Percentiles rank a stretch among this genome's conserved stretches.
Evolutionary conservation across 1,140 invertebrate species (phyloP).

Genomic region (Cotesia glomerata): DNA sequence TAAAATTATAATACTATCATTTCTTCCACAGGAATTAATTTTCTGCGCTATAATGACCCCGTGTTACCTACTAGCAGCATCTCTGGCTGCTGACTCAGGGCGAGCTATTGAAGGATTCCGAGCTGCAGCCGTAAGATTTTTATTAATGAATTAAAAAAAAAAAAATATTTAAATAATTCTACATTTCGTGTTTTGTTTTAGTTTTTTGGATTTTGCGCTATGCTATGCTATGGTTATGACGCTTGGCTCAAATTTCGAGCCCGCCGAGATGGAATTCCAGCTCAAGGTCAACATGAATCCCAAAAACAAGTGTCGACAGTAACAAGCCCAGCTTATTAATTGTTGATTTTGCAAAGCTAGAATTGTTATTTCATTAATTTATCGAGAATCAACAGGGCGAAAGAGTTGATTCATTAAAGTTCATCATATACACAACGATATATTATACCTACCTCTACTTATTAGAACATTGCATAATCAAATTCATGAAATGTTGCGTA

Average conservation of each 20-base stretch:
- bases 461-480: not conserved
- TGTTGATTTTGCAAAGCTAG: not conserved
- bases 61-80: constrained; percentile 74
- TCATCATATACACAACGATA: constrained; percentile 7
- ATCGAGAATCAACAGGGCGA: not conserved
- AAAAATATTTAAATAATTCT: not conserved
- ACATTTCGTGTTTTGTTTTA: constrained; percentile 50
- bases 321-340: constrained; percentile 61
- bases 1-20: constrained; percentile 5
- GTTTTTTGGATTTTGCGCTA: constrained; percentile 83
- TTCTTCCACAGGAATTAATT: constrained; percentile 69
- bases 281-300: constrained; percentile 74
- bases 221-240: constrained; percentile 78
- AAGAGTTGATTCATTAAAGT: constrained; percentile 12
- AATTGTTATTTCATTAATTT: not conserved
- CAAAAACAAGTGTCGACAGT: constrained; percentile 70
- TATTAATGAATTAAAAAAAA: constrained; percentile 14
- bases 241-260: constrained; percentile 77
- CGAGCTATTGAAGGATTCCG: constrained; percentile 61
- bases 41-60: constrained; percentile 76
- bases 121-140: constrained; percentile 70
- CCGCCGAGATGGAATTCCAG: constrained; percentile 70
- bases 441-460: constrained; percentile 1
- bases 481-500: constrained; percentile 2
- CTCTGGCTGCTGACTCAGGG: constrained; percentile 65